phyloP scores from a whole-genome alignment of 2,113 vertebrate genomes.

The Pteronura brasiliensis region DNA sequence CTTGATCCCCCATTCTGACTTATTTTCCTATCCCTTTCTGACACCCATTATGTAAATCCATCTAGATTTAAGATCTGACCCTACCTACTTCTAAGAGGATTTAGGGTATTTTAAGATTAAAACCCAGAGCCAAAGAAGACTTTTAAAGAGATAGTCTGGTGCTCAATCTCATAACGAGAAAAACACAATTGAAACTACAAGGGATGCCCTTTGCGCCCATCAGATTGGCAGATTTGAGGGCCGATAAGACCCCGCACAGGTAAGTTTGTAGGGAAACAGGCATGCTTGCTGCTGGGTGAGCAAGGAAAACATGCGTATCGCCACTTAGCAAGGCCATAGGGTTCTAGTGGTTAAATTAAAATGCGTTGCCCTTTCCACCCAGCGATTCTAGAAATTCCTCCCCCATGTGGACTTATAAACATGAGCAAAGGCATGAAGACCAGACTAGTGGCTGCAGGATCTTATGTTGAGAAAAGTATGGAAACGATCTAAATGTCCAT shows the following conservation, averaged over 20 bases:
- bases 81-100: conserved; percentile 68
- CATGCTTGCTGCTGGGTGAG: neutral
- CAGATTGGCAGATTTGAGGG: neutral
- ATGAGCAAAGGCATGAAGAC: neutral
- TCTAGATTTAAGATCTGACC: conserved; percentile 53
- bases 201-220: neutral
- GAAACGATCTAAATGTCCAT: neutral
- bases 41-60: conserved; percentile 63
- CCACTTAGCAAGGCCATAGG: neutral
- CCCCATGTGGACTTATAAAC: neutral
- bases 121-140: conserved; percentile 25
- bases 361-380: neutral
- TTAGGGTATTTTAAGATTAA: conserved; percentile 69
- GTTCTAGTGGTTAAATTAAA: neutral
- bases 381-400: neutral
- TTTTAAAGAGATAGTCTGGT: conserved; percentile 30
- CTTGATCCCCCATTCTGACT: neutral
- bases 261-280: neutral
- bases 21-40: neutral
- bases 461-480: neutral
- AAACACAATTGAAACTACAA: neutral
- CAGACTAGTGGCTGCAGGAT: neutral
- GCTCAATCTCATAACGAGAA: conserved; percentile 45
- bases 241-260: rapidly evolving
- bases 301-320: neutral